A percentile compares a stretch with the other conserved stretches of the same genome.
These are phyloP conservation scores for Typhlichthys subterraneus DNA, from an alignment of 2,797 vertebrate species.

Conservation along the genomic window DNA sequence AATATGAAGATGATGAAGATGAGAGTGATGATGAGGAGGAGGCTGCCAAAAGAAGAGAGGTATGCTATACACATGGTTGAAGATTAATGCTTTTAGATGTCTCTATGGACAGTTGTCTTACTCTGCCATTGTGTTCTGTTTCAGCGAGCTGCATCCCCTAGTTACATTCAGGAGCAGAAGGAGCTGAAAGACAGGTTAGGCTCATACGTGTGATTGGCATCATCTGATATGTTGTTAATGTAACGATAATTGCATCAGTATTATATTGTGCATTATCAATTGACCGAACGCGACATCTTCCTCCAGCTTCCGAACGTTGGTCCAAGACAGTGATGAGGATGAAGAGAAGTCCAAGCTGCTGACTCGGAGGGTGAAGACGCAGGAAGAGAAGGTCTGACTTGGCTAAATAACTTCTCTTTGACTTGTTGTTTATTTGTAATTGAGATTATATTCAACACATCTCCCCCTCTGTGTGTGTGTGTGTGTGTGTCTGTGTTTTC, in stretches of 20 bases:
- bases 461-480: no score
- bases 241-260: neutral
- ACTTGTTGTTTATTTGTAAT: neutral
- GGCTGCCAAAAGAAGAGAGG: conserved; percentile 65
- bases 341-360: conserved; percentile 69
- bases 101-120: rapidly evolving
- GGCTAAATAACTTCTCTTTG: neutral
- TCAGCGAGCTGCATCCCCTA: conserved; percentile 79
- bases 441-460: neutral
- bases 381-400: conserved; percentile 81
- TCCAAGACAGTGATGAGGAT: conserved; percentile 81
- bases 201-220: neutral
- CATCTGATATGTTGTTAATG: neutral
- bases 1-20: conserved; percentile 76
- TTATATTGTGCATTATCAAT: neutral
- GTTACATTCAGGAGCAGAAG: conserved; percentile 86
- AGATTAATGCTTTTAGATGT: neutral
- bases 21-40: conserved; percentile 75
- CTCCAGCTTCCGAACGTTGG: conserved; percentile 81
- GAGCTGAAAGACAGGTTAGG: conserved; percentile 82
- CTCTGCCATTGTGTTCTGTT: conserved; percentile 3
- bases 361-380: conserved; percentile 76
- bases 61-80: conserved; percentile 3
- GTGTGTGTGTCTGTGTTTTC: no score
- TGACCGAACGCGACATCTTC: neutral